Conservation (phyloP, 2,797 vertebrate genomes). For the Gallinago stenura region DNA sequence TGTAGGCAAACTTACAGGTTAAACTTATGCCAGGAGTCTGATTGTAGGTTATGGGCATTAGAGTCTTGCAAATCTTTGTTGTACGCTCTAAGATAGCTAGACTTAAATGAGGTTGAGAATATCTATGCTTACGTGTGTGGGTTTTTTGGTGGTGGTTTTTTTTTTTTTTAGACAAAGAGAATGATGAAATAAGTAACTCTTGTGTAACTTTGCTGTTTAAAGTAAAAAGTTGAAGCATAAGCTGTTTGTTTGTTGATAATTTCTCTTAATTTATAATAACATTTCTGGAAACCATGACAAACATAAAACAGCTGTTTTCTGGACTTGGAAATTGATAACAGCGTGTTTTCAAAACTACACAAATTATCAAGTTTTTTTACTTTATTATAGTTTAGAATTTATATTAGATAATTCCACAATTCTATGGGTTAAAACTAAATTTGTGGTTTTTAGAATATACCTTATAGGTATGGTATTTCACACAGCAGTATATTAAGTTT, state of each 20-base stretch:
- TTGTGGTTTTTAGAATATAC: not conserved
- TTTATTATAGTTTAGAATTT: not conserved
- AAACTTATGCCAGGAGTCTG: not conserved
- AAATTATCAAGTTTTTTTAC: not conserved
- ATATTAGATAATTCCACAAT: not conserved
- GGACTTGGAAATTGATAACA: not conserved
- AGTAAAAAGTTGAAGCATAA: not conserved
- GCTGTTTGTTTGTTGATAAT: not conserved
- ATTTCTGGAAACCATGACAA: not conserved
- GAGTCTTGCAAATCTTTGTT: not conserved
- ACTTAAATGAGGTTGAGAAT: not conserved
- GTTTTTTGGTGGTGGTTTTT: too few species aligned
- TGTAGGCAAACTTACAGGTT: not conserved
- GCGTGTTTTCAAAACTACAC: not conserved
- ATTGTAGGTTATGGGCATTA: not conserved
- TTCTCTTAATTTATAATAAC: not conserved
- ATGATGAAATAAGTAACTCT: not conserved
- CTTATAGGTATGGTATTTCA: not conserved
- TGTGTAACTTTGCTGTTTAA: not conserved
- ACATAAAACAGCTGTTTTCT: not conserved
- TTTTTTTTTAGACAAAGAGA: not conserved
- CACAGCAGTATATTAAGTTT: not conserved
- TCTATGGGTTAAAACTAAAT: not conserved
- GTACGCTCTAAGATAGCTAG: not conserved
- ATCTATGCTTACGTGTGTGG: not conserved